These are phyloP conservation scores for Oreochromis mossambicus DNA, from an alignment of 2,797 vertebrate genomes.

Conservation along the genomic window DNA sequence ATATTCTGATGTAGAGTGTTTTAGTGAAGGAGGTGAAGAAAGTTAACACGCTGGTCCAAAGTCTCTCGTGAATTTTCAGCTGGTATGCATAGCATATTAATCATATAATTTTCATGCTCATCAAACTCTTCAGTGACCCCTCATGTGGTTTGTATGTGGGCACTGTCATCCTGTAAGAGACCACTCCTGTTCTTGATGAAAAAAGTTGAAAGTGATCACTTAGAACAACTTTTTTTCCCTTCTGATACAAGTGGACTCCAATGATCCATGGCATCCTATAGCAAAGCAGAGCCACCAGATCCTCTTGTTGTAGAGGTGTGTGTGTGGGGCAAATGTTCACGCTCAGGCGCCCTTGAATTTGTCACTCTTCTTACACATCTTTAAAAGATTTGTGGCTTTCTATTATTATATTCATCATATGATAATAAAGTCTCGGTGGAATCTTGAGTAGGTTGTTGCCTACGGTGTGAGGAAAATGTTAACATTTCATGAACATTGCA, in stretches of 20 bases:
- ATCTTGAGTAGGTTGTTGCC: background rate
- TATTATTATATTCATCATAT: background rate
- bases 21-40: background rate
- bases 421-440: background rate
- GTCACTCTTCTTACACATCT: background rate
- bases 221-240: rapidly evolving
- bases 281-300: background rate
- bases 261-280: background rate
- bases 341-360: background rate
- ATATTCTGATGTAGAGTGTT: background rate
- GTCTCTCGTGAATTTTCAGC: background rate
- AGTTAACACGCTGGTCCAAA: background rate
- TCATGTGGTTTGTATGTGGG: background rate
- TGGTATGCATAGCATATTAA: background rate
- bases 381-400: background rate
- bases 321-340: background rate
- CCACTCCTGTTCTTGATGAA: background rate
- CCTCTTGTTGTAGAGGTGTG: background rate
- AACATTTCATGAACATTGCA: background rate
- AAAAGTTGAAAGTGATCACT: background rate
- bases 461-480: background rate
- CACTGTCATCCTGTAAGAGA: background rate
- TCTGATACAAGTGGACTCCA: background rate
- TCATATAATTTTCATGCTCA: background rate
- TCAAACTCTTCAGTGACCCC: background rate